These are phyloP conservation scores for Leptothorax acervorum DNA, from an alignment of 2,888 invertebrate genomes.

Conservation along the genomic window DNA sequence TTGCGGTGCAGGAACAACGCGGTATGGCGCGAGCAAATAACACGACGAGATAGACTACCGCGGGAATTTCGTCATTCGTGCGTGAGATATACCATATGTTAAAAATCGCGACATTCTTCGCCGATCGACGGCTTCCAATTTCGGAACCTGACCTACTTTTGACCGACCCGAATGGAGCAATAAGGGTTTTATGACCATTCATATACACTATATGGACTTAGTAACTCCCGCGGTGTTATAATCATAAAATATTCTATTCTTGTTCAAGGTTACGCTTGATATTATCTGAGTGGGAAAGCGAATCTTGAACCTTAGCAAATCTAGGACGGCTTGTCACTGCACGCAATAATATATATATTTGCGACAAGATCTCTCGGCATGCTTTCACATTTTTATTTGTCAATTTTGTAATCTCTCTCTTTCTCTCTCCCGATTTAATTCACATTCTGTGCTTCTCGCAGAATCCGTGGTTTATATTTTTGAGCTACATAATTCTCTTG, in stretches of 20 bases:
- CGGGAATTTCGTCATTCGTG: not conserved
- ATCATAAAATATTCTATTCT: slow-evolving; percentile 42
- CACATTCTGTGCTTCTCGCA: not conserved
- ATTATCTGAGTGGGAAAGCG: slow-evolving; percentile 17
- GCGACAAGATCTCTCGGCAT: not conserved
- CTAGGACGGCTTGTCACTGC: not conserved
- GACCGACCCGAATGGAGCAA: not conserved
- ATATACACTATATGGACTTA: slow-evolving; percentile 19
- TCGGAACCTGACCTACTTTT: slow-evolving; percentile 44
- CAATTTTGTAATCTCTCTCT: not conserved
- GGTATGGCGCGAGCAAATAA: not conserved
- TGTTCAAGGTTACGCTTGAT: slow-evolving; percentile 30
- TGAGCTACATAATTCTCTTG: not conserved
- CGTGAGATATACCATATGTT: slow-evolving; percentile 22
- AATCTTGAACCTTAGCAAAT: slow-evolving; percentile 15
- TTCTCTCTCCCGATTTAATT: not conserved
- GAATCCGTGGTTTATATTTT: not conserved
- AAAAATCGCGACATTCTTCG: slow-evolving; percentile 23
- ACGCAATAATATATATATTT: not conserved
- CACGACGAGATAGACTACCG: too few species aligned
- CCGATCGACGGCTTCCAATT: slow-evolving; percentile 35
- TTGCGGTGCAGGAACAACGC: too few species aligned
- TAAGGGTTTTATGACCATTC: slow-evolving; percentile 30
- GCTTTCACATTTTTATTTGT: not conserved
- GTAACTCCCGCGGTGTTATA: not conserved